Evolutionary conservation across 1,140 invertebrate genomes (phyloP).

Genomic region (Drosophila equinoxialis): DNA sequence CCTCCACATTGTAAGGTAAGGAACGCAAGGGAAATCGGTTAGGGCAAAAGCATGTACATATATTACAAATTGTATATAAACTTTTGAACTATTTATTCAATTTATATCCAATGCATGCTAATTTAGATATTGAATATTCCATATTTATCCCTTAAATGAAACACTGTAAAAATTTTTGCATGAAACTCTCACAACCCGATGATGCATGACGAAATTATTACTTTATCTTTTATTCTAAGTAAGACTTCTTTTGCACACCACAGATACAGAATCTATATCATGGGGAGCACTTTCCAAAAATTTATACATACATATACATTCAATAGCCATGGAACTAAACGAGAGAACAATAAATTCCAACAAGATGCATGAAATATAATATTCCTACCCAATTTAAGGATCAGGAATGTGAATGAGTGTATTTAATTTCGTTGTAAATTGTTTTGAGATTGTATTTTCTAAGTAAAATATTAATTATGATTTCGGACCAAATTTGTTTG

Average conservation of each 20-base stretch:
- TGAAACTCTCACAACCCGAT: conserved; percentile 19
- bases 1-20: conserved; percentile 95
- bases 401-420: too few species aligned
- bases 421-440: too few species aligned
- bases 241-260: conserved; percentile 8
- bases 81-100: not conserved
- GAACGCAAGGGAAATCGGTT: not conserved
- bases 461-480: not conserved
- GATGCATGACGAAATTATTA: not conserved
- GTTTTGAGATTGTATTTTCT: too few species aligned
- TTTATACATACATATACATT: too few species aligned
- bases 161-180: conserved; percentile 45
- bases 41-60: not conserved
- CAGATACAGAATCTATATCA: not conserved
- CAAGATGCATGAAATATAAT: too few species aligned
- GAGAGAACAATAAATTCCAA: too few species aligned
- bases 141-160: not conserved
- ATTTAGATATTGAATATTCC: not conserved
- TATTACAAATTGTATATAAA: too few species aligned
- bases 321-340: too few species aligned
- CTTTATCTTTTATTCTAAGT: not conserved
- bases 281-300: not conserved
- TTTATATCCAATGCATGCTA: conserved; percentile 29
- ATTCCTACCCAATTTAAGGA: too few species aligned
- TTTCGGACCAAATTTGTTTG: not conserved